Conservation (phyloP, 2,113 vertebrate genomes). For the Corydoras sp. region DNA sequence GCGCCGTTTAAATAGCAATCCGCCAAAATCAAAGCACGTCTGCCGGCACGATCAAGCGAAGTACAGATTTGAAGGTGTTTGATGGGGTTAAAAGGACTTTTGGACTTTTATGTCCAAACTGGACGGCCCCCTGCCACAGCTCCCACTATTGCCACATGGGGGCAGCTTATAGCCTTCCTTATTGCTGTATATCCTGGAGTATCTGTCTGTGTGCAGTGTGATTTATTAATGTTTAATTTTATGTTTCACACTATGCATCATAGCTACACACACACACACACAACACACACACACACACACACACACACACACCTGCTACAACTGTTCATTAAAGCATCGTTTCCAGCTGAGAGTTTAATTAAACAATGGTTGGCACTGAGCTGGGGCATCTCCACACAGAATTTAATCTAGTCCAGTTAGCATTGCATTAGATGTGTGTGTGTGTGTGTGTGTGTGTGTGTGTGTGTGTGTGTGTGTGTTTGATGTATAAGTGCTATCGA, state of each 20-base stretch:
- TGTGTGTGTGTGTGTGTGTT: slow-evolving; percentile 14
- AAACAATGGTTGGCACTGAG: slow-evolving; percentile 55
- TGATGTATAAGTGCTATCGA: slow-evolving; percentile 13
- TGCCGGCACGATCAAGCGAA: too few relatives aligned
- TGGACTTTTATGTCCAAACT: too few relatives aligned
- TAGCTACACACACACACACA: neutral
- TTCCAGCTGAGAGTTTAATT: slow-evolving; percentile 76
- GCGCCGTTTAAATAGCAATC: too few relatives aligned
- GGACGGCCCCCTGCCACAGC: too few relatives aligned
- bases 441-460: slow-evolving; percentile 5
- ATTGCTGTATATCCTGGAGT: too few relatives aligned
- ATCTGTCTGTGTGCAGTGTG: too few relatives aligned
- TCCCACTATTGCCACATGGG: too few relatives aligned
- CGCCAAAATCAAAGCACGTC: too few relatives aligned
- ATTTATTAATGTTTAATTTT: too few relatives aligned
- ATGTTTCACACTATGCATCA: neutral
- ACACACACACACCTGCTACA: slow-evolving; percentile 14
- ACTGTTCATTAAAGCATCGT: slow-evolving; percentile 54
- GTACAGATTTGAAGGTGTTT: too few relatives aligned
- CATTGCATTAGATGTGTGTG: slow-evolving; percentile 8
- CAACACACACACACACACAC: slow-evolving; percentile 20
- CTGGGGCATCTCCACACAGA: slow-evolving; percentile 36
- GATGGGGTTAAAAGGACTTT: too few relatives aligned
- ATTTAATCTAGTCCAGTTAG: slow-evolving; percentile 30
- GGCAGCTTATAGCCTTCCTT: too few relatives aligned